Evolutionary conservation across 2,888 invertebrate species (phyloP).

Genomic region (Polylopha cassiicola): DNA sequence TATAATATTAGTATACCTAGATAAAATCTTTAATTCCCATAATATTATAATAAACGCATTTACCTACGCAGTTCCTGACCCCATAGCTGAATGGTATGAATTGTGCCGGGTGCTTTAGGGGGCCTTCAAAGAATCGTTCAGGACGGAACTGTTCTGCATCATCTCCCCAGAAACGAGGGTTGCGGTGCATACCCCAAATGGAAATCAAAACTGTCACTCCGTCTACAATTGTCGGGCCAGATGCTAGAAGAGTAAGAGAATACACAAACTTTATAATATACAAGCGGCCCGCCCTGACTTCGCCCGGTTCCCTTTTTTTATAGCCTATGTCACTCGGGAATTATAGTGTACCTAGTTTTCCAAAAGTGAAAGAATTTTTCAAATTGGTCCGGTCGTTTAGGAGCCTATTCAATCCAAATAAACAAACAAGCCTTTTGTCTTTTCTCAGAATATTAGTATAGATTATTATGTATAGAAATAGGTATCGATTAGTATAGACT

Average conservation of each 20-base stretch:
- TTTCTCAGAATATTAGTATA: too few relatives aligned
- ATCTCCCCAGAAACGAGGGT: conserved; percentile 25
- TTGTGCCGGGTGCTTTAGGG: conserved; percentile 31
- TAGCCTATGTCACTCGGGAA: too few relatives aligned
- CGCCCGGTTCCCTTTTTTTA: too few relatives aligned
- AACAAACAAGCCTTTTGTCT: too few relatives aligned
- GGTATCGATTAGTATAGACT: too few relatives aligned
- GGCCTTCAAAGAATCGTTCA: conserved; percentile 25
- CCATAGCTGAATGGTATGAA: conserved; percentile 42
- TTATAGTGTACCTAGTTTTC: too few relatives aligned
- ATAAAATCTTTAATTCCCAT: background rate
- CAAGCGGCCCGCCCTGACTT: too few relatives aligned
- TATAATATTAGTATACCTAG: too few relatives aligned
- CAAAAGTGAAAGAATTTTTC: too few relatives aligned
- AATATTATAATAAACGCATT: conserved; percentile 5
- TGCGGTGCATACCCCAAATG: conserved; percentile 26
- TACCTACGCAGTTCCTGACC: conserved; percentile 42
- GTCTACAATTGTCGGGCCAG: conserved; percentile 9
- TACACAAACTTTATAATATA: background rate
- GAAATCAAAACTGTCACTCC: conserved; percentile 10
- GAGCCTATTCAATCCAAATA: too few relatives aligned
- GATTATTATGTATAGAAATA: too few relatives aligned
- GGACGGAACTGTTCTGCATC: conserved; percentile 27
- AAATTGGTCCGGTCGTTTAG: too few relatives aligned
- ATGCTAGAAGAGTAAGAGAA: background rate